A percentile compares a stretch with the other conserved stretches of the same genome.
Conservation (phyloP, 2,113 vertebrate genomes). For the Heptranchias perlo region DNA sequence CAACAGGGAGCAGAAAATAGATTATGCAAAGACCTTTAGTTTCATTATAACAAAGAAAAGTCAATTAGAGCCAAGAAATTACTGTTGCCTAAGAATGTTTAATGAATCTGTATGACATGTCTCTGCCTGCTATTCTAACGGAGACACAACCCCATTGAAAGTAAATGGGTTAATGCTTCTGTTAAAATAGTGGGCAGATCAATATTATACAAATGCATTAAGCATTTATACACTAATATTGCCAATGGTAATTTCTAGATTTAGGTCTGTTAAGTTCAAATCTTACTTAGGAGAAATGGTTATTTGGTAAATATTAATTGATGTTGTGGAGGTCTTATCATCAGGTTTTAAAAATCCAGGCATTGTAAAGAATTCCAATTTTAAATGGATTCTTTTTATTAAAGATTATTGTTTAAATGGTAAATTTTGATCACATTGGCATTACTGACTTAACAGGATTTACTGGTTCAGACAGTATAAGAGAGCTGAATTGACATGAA, state of each 20-base stretch:
- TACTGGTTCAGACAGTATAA: not conserved
- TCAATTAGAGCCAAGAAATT: conserved; percentile 1
- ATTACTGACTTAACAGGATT: not conserved
- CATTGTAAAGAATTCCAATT: not conserved
- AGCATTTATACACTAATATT: not conserved
- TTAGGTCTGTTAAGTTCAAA: not conserved
- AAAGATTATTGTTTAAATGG: not conserved
- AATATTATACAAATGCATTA: not conserved
- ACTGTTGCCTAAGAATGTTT: conserved; percentile 10
- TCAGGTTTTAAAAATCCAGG: not conserved
- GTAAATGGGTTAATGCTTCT: conserved; percentile 10
- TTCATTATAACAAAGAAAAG: conserved; percentile 13
- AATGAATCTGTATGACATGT: not conserved
- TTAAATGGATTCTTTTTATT: not conserved
- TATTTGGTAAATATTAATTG: conserved; percentile 21
- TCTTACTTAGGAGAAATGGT: not conserved
- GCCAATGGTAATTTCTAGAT: not conserved
- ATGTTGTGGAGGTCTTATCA: not conserved
- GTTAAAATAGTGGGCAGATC: not conserved
- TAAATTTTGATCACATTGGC: not conserved
- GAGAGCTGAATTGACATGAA: not conserved
- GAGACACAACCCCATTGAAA: not conserved
- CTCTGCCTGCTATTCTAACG: not conserved
- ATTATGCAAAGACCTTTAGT: not conserved
- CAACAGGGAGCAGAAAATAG: not conserved